Evolutionary conservation across 2,797 vertebrate genomes (phyloP).

Genomic region (Coranthus polyacanthus): DNA sequence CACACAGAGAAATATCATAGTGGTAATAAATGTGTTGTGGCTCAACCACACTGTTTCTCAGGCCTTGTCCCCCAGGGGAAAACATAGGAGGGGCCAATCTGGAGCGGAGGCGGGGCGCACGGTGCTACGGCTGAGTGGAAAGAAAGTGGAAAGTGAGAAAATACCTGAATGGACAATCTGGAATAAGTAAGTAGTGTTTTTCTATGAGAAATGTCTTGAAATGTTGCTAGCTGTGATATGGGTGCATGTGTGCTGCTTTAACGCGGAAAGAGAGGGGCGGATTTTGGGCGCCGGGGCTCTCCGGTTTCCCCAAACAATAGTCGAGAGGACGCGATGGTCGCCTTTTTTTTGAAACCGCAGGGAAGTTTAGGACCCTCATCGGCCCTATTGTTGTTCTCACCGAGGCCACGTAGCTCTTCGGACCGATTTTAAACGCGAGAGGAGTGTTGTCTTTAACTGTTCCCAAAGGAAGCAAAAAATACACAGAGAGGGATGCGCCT

Average conservation of each 20-base stretch:
- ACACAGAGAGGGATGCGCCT: conserved; percentile 33
- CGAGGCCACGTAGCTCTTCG: conserved; percentile 63
- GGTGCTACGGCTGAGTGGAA: conserved; percentile 72
- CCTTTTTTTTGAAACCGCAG: conserved; percentile 54
- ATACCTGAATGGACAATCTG: conserved; percentile 78
- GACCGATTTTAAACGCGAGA: conserved; percentile 6
- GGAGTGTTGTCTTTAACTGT: not conserved
- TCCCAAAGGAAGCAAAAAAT: not conserved
- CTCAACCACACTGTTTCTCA: conserved; percentile 26
- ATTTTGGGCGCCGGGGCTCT: conserved; percentile 40
- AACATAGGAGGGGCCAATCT: conserved; percentile 58
- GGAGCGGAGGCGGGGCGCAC: conserved; percentile 71
- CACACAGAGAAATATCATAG: conserved; percentile 3
- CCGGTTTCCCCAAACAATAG: conserved; percentile 77
- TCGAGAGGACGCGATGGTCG: conserved; percentile 72
- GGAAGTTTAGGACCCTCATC: conserved; percentile 70
- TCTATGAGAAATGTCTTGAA: conserved; percentile 8
- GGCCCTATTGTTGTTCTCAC: conserved; percentile 62
- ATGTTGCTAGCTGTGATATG: not conserved
- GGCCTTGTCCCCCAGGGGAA: conserved; percentile 22
- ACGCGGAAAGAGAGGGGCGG: conserved; percentile 15
- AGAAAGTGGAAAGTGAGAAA: conserved; percentile 82
- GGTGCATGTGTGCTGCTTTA: conserved; percentile 3
- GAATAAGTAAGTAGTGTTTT: conserved; percentile 69
- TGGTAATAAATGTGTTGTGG: conserved; percentile 16